Conservation (phyloP, 2,113 vertebrate species). For the Nansenia antarctica region DNA sequence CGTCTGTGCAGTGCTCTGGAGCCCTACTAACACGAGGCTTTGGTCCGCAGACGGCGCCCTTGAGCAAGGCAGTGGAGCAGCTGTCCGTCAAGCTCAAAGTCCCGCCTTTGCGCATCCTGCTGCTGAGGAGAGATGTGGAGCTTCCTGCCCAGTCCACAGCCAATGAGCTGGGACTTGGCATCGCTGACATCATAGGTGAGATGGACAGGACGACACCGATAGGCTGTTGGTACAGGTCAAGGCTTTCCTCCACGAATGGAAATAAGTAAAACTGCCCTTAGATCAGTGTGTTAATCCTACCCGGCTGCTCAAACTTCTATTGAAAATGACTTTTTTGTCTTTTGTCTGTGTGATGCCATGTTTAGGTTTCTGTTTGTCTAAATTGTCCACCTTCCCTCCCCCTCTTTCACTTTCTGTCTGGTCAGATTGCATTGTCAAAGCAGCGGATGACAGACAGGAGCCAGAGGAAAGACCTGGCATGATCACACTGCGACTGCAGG, state of each 20-base stretch:
- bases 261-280: no score
- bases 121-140: constrained; percentile 68
- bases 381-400: neutral
- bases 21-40: neutral
- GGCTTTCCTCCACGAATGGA: no score
- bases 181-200: constrained; percentile 78
- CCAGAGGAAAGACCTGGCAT: neutral
- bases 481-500: constrained; percentile 71
- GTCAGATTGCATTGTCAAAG: constrained; percentile 72
- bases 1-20: no score
- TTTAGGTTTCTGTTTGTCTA: no score
- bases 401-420: no score
- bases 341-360: no score
- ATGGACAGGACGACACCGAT: no score
- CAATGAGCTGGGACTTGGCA: constrained; percentile 68
- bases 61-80: constrained; percentile 57
- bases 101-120: constrained; percentile 63
- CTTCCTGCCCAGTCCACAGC: constrained; percentile 54
- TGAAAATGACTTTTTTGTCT: no score
- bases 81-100: constrained; percentile 68
- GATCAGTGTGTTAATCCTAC: no score
- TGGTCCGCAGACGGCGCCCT: constrained; percentile 59
- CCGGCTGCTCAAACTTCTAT: no score
- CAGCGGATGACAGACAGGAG: constrained; percentile 35
- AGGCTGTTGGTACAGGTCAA: no score